Evolutionary conservation across 2,888 invertebrate genomes (phyloP).

Genomic region (Idaea biselata): DNA sequence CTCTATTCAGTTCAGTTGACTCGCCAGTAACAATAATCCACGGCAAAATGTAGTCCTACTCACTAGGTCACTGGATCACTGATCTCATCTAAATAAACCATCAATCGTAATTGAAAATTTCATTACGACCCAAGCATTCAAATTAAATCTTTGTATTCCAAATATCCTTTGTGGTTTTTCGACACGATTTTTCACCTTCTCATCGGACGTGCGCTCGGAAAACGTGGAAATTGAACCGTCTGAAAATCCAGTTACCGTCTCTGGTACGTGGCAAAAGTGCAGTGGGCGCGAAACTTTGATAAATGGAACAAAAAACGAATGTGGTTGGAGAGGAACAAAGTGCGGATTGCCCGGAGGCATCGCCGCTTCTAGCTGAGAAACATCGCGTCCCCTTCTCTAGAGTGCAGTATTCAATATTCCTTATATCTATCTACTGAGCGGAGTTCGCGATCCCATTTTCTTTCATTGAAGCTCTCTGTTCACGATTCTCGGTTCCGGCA

Average conservation of each 20-base stretch:
- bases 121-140: conserved; percentile 5
- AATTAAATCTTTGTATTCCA: conserved; percentile 21
- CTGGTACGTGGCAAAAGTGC: conserved; percentile 26
- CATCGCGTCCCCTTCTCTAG: conserved; percentile 21
- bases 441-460: conserved; percentile 8
- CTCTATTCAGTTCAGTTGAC: too few relatives aligned
- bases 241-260: conserved; percentile 33
- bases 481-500: conserved; percentile 8
- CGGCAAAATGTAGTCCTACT: too few relatives aligned
- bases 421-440: conserved; percentile 8
- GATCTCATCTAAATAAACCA: too few relatives aligned
- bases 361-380: conserved; percentile 18
- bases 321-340: conserved; percentile 25
- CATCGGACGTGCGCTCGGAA: conserved; percentile 17
- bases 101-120: too few relatives aligned
- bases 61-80: too few relatives aligned
- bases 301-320: conserved; percentile 25
- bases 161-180: conserved; percentile 18
- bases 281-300: conserved; percentile 26
- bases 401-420: conserved; percentile 26
- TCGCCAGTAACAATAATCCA: too few relatives aligned
- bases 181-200: conserved; percentile 16
- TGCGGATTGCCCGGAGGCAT: conserved; percentile 26
- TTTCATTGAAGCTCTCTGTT: conserved; percentile 5
- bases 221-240: conserved; percentile 28